Percentiles rank a stretch among this genome's conserved stretches.
phyloP scores from a whole-genome alignment of 2,888 invertebrate genomes.

The Dioctria linearis region DNA sequence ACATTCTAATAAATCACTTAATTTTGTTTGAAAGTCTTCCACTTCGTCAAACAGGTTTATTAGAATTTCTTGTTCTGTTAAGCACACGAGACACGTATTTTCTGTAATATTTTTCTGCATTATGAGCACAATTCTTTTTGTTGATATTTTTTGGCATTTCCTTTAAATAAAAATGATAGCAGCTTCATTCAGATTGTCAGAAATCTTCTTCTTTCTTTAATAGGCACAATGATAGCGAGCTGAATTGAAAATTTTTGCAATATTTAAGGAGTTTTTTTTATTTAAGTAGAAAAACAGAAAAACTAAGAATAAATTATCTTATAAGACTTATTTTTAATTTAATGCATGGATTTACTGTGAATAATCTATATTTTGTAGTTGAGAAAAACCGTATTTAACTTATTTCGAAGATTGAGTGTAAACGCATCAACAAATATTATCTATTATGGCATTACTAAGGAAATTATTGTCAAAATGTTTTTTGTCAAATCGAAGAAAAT shows the following conservation, averaged over 20 bases:
- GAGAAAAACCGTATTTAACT: too few relatives aligned
- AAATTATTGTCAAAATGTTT: too few relatives aligned
- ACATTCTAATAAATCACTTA: slow-evolving; percentile 64
- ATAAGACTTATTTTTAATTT: too few relatives aligned
- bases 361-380: too few relatives aligned
- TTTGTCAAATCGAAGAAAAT: slow-evolving; percentile 12
- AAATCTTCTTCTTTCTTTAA: not conserved
- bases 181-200: not conserved
- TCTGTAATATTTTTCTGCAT: slow-evolving; percentile 61
- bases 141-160: slow-evolving; percentile 24
- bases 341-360: too few relatives aligned
- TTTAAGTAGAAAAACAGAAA: too few relatives aligned
- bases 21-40: slow-evolving; percentile 64
- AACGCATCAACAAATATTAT: too few relatives aligned
- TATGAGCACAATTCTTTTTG: not conserved
- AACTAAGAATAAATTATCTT: too few relatives aligned
- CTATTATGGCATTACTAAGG: not conserved
- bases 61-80: slow-evolving; percentile 65
- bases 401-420: too few relatives aligned
- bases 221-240: too few relatives aligned
- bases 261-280: too few relatives aligned
- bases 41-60: slow-evolving; percentile 67
- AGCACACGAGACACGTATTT: slow-evolving; percentile 66
- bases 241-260: too few relatives aligned
- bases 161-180: not conserved